phyloP scores from a whole-genome alignment of 1,140 invertebrate species.

The Drosophila truncata region DNA sequence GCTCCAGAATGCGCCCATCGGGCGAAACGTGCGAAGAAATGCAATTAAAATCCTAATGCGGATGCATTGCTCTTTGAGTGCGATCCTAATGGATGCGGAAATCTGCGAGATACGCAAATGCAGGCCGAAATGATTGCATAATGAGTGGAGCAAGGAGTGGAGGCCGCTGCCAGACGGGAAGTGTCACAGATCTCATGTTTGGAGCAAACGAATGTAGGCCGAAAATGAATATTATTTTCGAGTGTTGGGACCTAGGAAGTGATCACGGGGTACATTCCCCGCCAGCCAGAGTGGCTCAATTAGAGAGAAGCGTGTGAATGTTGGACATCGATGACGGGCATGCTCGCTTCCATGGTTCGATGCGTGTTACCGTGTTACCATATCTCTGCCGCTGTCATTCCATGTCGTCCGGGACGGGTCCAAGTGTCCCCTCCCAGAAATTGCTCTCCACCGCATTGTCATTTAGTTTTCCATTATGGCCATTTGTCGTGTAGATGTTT shows the following conservation, averaged over 20 bases:
- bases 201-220: slow-evolving; percentile 43
- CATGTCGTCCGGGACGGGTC: slow-evolving; percentile 35
- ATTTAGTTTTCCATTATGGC: slow-evolving; percentile 73
- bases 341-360: slow-evolving; percentile 48
- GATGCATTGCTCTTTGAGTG: slow-evolving; percentile 22
- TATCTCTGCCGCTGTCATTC: slow-evolving; percentile 38
- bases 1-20: slow-evolving; percentile 29
- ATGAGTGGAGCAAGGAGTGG: slow-evolving; percentile 17
- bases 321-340: slow-evolving; percentile 39
- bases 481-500: slow-evolving; percentile 59
- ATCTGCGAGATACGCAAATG: slow-evolving; percentile 47
- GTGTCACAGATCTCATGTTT: slow-evolving; percentile 49
- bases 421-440: slow-evolving; percentile 36
- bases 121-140: slow-evolving; percentile 30
- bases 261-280: not conserved
- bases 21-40: slow-evolving; percentile 45
- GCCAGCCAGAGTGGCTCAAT: slow-evolving; percentile 34
- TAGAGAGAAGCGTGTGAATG: slow-evolving; percentile 72
- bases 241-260: slow-evolving; percentile 39
- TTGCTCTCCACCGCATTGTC: slow-evolving; percentile 60
- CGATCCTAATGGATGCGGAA: slow-evolving; percentile 50
- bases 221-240: slow-evolving; percentile 39
- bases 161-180: slow-evolving; percentile 55
- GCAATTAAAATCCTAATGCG: slow-evolving; percentile 51
- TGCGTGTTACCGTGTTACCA: slow-evolving; percentile 76